Conservation (phyloP, 1,140 invertebrate genomes). For the Onthophagus taurus region DNA sequence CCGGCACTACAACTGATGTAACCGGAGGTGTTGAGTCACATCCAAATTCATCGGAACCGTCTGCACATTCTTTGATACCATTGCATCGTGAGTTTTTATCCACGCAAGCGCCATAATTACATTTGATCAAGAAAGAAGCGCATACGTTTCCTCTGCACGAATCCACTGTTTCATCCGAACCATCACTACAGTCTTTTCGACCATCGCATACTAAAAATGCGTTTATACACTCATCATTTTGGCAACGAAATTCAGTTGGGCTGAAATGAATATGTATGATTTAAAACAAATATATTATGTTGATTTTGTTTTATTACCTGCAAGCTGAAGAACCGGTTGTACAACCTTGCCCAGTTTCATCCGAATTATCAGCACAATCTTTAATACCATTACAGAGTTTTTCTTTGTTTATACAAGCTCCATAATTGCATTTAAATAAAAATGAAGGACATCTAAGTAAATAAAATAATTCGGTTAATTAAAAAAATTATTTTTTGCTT, state of each 20-base stretch:
- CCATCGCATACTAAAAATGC: constrained; percentile 41
- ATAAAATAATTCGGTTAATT: too few relatives aligned
- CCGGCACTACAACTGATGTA: neutral
- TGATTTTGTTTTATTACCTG: constrained; percentile 7
- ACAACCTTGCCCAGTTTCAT: constrained; percentile 5
- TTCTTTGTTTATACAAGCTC: constrained; percentile 10
- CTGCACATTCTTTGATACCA: constrained; percentile 49
- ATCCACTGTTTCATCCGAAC: constrained; percentile 50
- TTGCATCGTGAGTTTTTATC: constrained; percentile 43
- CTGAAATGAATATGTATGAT: too few relatives aligned
- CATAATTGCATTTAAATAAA: constrained; percentile 11
- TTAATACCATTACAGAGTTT: constrained; percentile 8
- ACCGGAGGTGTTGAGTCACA: neutral
- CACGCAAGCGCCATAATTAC: constrained; percentile 27
- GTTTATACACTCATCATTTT: constrained; percentile 47
- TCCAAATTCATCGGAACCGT: constrained; percentile 56
- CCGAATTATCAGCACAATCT: constrained; percentile 13
- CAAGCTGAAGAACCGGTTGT: neutral
- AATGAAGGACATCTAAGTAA: neutral
- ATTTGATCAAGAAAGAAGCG: constrained; percentile 24
- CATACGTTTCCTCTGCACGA: constrained; percentile 20
- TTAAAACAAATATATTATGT: too few relatives aligned
- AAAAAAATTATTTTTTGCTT: too few relatives aligned
- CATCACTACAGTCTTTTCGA: constrained; percentile 45
- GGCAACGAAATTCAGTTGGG: constrained; percentile 41